Evolutionary conservation across 2,113 vertebrate genomes (phyloP).

Genomic region (Notechis scutatus): DNA sequence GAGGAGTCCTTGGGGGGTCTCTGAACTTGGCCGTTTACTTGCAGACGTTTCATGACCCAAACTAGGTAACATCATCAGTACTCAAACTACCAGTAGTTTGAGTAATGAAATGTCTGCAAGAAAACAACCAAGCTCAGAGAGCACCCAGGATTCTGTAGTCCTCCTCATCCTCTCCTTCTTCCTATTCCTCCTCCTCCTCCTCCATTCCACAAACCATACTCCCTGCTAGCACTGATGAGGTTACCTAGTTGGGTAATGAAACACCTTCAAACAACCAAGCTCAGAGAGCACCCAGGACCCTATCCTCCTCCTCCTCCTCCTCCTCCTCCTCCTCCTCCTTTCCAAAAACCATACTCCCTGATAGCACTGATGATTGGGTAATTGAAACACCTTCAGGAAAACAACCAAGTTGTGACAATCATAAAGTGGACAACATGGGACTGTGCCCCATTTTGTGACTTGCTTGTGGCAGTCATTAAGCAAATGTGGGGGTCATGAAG

Average conservation of each 20-base stretch:
- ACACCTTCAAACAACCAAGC: no score
- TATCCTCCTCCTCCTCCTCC: no score
- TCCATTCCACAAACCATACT: no score
- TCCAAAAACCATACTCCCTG: no score
- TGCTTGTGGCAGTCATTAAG: background rate
- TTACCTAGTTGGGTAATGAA: no score
- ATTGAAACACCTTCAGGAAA: background rate
- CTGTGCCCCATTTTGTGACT: background rate
- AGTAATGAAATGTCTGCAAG: background rate
- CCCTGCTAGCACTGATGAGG: no score
- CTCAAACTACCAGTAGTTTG: background rate
- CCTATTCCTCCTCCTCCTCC: no score
- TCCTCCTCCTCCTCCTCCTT: no score
- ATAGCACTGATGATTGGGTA: background rate
- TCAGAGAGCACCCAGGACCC: no score
- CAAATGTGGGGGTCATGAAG: background rate
- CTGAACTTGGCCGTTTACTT: background rate
- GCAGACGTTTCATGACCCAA: background rate
- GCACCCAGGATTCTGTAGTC: background rate
- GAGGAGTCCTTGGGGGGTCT: background rate
- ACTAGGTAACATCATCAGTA: background rate
- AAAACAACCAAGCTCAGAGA: background rate
- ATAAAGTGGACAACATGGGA: background rate
- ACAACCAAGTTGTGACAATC: background rate
- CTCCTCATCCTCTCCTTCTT: no score